Percentiles rank a stretch among this genome's conserved stretches.
Evolutionary conservation across 1,140 invertebrate genomes (phyloP).

Genomic region (Eriocheir sinensis): DNA sequence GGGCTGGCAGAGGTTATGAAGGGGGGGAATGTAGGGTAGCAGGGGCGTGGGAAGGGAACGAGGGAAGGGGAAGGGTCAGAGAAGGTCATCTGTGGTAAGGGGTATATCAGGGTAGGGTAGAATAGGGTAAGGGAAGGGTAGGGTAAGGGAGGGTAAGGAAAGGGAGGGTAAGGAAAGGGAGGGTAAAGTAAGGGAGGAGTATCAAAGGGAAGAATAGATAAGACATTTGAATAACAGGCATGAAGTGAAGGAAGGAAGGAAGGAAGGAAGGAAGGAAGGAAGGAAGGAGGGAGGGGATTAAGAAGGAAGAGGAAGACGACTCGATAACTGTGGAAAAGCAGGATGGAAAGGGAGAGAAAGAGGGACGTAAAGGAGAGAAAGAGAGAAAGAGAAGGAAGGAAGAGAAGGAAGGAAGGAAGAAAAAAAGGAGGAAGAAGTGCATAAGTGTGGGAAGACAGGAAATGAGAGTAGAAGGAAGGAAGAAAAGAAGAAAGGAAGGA

Average conservation of each 20-base stretch:
- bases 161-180: too few relatives aligned
- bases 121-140: not conserved
- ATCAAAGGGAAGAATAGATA: not conserved
- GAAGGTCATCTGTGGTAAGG: too few relatives aligned
- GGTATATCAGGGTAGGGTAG: not conserved
- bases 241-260: not conserved
- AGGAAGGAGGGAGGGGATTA: not conserved
- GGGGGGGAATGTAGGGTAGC: not conserved
- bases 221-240: not conserved
- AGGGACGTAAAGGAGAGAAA: not conserved
- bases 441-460: too few relatives aligned
- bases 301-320: not conserved
- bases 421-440: not conserved
- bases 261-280: not conserved
- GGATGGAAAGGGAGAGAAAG: not conserved
- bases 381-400: not conserved
- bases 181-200: not conserved
- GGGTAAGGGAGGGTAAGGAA: not conserved
- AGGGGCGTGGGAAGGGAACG: not conserved
- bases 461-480: too few relatives aligned
- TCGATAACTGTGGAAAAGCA: too few relatives aligned
- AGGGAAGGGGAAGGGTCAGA: slow-evolving; percentile 6
- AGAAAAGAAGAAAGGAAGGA: not conserved
- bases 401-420: not conserved
- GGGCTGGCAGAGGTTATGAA: not conserved